A percentile compares a stretch with the other conserved stretches of the same genome.
phyloP scores from a whole-genome alignment of 2,888 invertebrate species.

The Ptychoptera albimana region DNA sequence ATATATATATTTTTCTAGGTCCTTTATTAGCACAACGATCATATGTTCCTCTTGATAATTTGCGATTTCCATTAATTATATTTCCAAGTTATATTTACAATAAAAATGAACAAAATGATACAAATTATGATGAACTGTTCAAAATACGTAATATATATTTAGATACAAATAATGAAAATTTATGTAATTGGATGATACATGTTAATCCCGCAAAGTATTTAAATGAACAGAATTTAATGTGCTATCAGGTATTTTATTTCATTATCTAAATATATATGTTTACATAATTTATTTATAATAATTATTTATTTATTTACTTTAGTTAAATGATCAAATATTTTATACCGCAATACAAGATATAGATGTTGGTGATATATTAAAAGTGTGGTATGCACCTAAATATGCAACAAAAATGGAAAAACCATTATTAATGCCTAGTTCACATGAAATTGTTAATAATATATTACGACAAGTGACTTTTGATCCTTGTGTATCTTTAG shows the following conservation, averaged over 20 bases:
- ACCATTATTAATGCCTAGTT: slow-evolving; percentile 5
- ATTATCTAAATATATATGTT: not conserved
- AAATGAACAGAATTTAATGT: slow-evolving; percentile 11
- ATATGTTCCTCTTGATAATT: slow-evolving; percentile 7
- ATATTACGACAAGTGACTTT: slow-evolving; percentile 9
- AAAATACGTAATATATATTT: slow-evolving; percentile 9
- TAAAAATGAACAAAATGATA: slow-evolving; percentile 7
- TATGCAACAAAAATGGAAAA: slow-evolving; percentile 10
- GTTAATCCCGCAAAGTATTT: slow-evolving; percentile 10
- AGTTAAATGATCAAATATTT: slow-evolving; percentile 11
- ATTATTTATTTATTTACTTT: not conserved
- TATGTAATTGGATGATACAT: slow-evolving; percentile 12
- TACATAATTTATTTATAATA: not conserved
- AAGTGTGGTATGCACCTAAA: slow-evolving; percentile 11
- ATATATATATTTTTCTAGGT: not conserved
- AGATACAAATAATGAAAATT: slow-evolving; percentile 10
- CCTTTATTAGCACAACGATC: slow-evolving; percentile 10
- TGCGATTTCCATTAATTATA: slow-evolving; percentile 10
- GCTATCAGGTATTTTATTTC: slow-evolving; percentile 8
- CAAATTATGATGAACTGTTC: slow-evolving; percentile 9
- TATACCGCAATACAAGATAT: slow-evolving; percentile 10
- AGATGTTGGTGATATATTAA: slow-evolving; percentile 10
- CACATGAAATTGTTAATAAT: slow-evolving; percentile 7
- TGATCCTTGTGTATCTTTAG: slow-evolving; percentile 5
- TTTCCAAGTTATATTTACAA: slow-evolving; percentile 8